These are phyloP conservation scores for Menura novaehollandiae DNA, from an alignment of 2,113 vertebrate genomes.

Conservation along the genomic window DNA sequence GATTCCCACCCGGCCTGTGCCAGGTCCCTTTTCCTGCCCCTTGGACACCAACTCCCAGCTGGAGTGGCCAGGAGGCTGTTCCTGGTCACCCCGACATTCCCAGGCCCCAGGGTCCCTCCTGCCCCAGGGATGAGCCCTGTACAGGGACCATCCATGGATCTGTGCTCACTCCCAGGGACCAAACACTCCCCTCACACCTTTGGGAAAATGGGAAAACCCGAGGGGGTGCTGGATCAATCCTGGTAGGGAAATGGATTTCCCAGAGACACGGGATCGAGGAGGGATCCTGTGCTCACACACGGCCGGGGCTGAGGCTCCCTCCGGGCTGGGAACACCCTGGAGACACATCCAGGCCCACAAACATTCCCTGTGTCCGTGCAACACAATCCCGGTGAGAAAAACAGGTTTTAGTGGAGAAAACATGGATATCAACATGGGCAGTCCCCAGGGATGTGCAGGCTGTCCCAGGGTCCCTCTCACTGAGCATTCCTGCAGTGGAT, in stretches of 20 bases:
- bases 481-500: neutral
- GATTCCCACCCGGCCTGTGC: neutral
- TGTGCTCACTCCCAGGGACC: neutral
- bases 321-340: neutral
- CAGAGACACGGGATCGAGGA: accelerated
- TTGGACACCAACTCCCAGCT: neutral
- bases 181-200: neutral
- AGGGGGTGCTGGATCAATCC: neutral
- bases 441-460: neutral
- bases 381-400: neutral
- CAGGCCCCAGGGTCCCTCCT: neutral
- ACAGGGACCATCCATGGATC: accelerated
- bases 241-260: neutral
- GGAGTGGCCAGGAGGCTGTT: neutral
- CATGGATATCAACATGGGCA: accelerated
- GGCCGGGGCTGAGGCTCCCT: neutral
- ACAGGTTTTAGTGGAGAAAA: neutral
- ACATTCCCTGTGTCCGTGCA: neutral
- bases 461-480: accelerated
- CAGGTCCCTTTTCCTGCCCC: neutral
- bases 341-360: neutral
- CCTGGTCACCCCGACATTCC: neutral
- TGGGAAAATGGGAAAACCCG: accelerated
- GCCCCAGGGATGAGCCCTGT: neutral
- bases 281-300: neutral